phyloP scores from a whole-genome alignment of 2,888 invertebrate species.

The Vesta saturnalis region DNA sequence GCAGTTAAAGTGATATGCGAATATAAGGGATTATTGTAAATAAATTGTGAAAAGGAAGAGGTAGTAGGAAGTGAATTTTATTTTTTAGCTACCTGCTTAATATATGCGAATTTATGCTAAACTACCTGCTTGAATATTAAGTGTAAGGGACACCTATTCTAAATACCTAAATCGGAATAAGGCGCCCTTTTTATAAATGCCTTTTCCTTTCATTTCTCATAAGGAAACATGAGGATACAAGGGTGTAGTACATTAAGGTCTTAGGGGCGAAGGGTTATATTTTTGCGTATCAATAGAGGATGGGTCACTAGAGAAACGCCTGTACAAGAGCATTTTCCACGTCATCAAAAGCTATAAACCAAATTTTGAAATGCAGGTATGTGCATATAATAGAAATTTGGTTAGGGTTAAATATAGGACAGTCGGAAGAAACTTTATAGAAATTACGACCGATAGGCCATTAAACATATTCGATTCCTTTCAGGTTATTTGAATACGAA shows the following conservation, averaged over 20 bases:
- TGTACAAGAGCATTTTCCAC: conserved; percentile 29
- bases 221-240: conserved; percentile 37
- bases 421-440: conserved; percentile 36
- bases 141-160: conserved; percentile 63
- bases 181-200: conserved; percentile 36
- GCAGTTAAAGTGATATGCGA: conserved; percentile 2
- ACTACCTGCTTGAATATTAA: conserved; percentile 64
- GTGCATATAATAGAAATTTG: conserved; percentile 23
- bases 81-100: conserved; percentile 63
- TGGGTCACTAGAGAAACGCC: conserved; percentile 43
- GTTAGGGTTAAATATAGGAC: conserved; percentile 33
- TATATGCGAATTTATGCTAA: conserved; percentile 63
- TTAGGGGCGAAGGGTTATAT: conserved; percentile 38
- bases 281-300: conserved; percentile 45
- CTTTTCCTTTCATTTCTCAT: conserved; percentile 40
- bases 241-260: conserved; percentile 32
- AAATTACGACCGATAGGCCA: conserved; percentile 60
- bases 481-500: conserved; percentile 60
- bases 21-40: conserved; percentile 36
- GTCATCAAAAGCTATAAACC: conserved; percentile 31
- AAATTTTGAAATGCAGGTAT: conserved; percentile 27
- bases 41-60: conserved; percentile 44
- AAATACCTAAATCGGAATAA: conserved; percentile 55
- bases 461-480: conserved; percentile 63
- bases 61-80: conserved; percentile 52